These are phyloP conservation scores for Aradus depressus DNA, from an alignment of 2,888 invertebrate species.

Conservation along the genomic window DNA sequence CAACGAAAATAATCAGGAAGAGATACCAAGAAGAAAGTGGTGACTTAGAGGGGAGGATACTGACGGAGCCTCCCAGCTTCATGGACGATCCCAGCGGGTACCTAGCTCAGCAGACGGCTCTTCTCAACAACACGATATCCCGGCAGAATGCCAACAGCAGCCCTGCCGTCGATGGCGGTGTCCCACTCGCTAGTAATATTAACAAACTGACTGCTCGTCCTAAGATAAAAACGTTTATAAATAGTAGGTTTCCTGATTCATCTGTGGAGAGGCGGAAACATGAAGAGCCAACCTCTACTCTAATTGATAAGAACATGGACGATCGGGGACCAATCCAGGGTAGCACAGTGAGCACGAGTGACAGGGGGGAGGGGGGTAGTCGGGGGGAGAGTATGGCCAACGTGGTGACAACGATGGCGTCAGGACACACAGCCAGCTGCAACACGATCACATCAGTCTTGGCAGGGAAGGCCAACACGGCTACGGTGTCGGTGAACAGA, in stretches of 20 bases:
- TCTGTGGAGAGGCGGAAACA: conserved; percentile 23
- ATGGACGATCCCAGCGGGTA: conserved; percentile 87
- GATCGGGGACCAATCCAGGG: conserved; percentile 67
- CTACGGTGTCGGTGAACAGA: conserved; percentile 55
- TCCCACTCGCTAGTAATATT: conserved; percentile 39
- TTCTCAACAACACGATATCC: conserved; percentile 71
- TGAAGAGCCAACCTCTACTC: conserved; percentile 26
- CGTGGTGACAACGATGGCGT: conserved; percentile 53
- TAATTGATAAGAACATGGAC: conserved; percentile 37
- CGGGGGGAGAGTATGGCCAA: conserved; percentile 5
- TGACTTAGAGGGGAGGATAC: conserved; percentile 48
- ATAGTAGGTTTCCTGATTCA: conserved; percentile 27
- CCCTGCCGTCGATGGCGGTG: conserved; percentile 31
- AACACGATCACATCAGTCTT: conserved; percentile 72
- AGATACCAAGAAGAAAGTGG: conserved; percentile 47
- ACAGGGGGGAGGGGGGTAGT: conserved; percentile 56
- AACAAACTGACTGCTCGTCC: conserved; percentile 19
- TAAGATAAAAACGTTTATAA: conserved; percentile 19
- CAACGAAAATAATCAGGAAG: conserved; percentile 33
- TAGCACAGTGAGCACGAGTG: conserved; percentile 72
- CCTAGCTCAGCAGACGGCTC: conserved; percentile 77
- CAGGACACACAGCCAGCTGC: conserved; percentile 62
- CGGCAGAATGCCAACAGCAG: conserved; percentile 28
- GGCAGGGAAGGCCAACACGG: conserved; percentile 63
- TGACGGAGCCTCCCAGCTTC: conserved; percentile 55